These are phyloP conservation scores for Bombus pascuorum DNA, from an alignment of 1,140 invertebrate genomes.

Conservation along the genomic window DNA sequence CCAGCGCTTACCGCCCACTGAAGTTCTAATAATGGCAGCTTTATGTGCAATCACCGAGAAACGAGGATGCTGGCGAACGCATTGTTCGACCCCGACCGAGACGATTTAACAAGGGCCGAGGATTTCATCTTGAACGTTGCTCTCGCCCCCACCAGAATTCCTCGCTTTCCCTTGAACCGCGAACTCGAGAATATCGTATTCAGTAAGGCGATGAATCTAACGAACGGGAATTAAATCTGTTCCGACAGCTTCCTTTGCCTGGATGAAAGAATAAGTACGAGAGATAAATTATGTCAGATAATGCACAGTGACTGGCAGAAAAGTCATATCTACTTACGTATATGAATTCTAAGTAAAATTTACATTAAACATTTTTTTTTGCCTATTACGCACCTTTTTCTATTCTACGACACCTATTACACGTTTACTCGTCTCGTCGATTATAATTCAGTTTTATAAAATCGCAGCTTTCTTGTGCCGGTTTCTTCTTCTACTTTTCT, in stretches of 20 bases:
- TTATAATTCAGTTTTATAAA: too few species aligned
- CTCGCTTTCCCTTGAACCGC: slow-evolving; percentile 7
- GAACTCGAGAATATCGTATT: not conserved
- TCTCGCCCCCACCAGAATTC: not conserved
- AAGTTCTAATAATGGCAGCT: slow-evolving; percentile 77
- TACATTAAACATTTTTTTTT: too few species aligned
- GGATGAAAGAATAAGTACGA: too few species aligned
- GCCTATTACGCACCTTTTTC: too few species aligned
- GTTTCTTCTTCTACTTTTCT: too few species aligned
- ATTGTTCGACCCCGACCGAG: slow-evolving; percentile 1
- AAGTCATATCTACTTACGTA: too few species aligned
- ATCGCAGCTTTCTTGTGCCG: too few species aligned
- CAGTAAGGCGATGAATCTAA: not conserved
- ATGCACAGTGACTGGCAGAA: too few species aligned
- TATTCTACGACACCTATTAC: too few species aligned
- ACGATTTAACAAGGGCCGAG: slow-evolving; percentile 6
- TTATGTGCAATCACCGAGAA: slow-evolving; percentile 66
- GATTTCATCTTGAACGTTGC: slow-evolving; percentile 1
- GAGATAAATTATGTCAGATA: not conserved
- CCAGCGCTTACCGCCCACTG: slow-evolving; percentile 48
- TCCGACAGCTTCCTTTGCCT: not conserved
- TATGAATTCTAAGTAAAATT: too few species aligned
- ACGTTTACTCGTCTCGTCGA: too few species aligned
- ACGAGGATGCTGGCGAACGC: slow-evolving; percentile 29
- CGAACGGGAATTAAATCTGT: slow-evolving; percentile 28